Percentiles rank a stretch among this genome's conserved stretches.
These are phyloP conservation scores for Tetraodon nigroviridis DNA, from an alignment of 2,113 vertebrate species.

Conservation along the genomic window DNA sequence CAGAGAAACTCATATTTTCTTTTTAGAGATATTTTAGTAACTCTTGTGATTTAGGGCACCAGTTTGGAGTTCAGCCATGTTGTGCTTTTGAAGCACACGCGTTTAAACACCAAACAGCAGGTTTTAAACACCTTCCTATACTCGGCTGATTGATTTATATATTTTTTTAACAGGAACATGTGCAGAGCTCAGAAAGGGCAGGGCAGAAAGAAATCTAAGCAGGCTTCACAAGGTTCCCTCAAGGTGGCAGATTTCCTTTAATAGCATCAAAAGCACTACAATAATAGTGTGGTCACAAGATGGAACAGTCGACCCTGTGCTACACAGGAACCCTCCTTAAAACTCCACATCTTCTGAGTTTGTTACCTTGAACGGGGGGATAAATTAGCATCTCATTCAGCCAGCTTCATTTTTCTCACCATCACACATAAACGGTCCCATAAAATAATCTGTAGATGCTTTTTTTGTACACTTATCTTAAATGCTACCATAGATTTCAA, in stretches of 20 bases:
- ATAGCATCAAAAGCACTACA: constrained; percentile 59
- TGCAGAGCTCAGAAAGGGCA: constrained; percentile 12
- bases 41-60: too few relatives aligned
- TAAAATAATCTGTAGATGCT: constrained; percentile 36
- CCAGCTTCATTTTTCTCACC: constrained; percentile 13
- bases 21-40: too few relatives aligned
- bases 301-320: constrained; percentile 48
- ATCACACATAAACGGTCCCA: constrained; percentile 17
- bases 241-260: constrained; percentile 32
- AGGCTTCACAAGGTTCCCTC: constrained; percentile 24
- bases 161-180: constrained; percentile 2
- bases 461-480: constrained; percentile 57
- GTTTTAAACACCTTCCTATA: constrained; percentile 1
- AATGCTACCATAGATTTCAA: constrained; percentile 70
- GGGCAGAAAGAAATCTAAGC: constrained; percentile 26
- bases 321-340: constrained; percentile 53
- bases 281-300: constrained; percentile 55
- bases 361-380: constrained; percentile 27
- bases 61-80: too few relatives aligned
- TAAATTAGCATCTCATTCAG: constrained; percentile 25
- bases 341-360: constrained; percentile 18
- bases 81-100: too few relatives aligned
- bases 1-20: too few relatives aligned
- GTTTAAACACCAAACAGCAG: too few relatives aligned
- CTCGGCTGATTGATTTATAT: not conserved